phyloP scores from a whole-genome alignment of 2,797 vertebrate species.

The Leuciscus waleckii region DNA sequence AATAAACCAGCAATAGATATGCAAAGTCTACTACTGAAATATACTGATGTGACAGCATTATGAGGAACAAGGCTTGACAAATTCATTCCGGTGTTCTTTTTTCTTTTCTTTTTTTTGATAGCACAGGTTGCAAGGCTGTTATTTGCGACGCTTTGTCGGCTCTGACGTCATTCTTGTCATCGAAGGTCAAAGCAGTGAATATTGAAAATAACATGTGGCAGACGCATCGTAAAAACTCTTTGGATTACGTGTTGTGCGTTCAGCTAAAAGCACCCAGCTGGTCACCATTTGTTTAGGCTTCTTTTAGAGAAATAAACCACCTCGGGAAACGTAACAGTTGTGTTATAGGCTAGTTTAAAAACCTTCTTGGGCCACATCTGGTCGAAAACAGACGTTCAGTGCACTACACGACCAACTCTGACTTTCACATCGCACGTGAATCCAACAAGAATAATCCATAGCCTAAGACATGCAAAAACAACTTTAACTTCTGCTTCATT shows the following conservation, averaged over 20 bases:
- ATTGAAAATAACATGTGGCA: slow-evolving; percentile 21
- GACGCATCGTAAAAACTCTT: neutral
- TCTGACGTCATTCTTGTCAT: slow-evolving; percentile 28
- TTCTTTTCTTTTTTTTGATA: no score
- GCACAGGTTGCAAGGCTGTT: neutral
- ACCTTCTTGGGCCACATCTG: neutral
- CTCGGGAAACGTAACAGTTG: neutral
- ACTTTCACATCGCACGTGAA: neutral
- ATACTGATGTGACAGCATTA: neutral
- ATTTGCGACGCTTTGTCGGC: slow-evolving; percentile 13
- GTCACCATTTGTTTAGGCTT: slow-evolving; percentile 2
- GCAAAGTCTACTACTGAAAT: neutral
- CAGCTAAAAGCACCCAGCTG: neutral
- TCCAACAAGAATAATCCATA: neutral
- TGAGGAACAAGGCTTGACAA: neutral
- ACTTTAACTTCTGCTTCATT: slow-evolving; percentile 14
- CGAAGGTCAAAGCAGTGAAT: slow-evolving; percentile 40
- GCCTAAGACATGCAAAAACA: neutral
- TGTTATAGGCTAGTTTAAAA: slow-evolving; percentile 2
- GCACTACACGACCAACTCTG: neutral
- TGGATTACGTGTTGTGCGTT: neutral
- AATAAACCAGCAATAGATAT: neutral
- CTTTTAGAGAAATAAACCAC: neutral
- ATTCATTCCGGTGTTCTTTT: no score
- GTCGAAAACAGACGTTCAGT: neutral